phyloP scores from a whole-genome alignment of 92 coral and sea anemone genomes.

The Porites lobata region DNA sequence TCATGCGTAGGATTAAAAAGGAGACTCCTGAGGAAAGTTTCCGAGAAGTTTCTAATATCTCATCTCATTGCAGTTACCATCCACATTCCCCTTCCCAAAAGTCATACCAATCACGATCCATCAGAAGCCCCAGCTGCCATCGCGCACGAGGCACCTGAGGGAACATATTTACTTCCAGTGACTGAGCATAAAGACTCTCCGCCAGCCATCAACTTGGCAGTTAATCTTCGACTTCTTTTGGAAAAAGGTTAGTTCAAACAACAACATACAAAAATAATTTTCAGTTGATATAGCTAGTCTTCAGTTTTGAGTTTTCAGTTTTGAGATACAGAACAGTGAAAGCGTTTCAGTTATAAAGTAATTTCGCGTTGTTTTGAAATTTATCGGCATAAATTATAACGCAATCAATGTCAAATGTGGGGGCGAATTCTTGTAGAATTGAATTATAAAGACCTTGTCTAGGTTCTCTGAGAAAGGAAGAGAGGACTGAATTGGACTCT shows the following conservation, averaged over 20 bases:
- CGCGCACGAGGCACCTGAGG: slow-evolving; percentile 40
- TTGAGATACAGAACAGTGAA: too few species aligned
- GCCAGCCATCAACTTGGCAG: slow-evolving; percentile 31
- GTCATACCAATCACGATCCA: background rate
- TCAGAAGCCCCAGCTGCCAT: slow-evolving; percentile 37
- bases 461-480: too few species aligned
- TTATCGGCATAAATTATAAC: too few species aligned
- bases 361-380: too few species aligned
- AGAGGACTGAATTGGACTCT: too few species aligned
- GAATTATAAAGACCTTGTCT: too few species aligned
- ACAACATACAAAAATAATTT: too few species aligned
- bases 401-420: too few species aligned
- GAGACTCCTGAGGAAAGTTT: background rate
- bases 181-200: slow-evolving; percentile 18
- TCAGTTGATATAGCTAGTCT: too few species aligned
- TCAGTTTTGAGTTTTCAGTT: too few species aligned
- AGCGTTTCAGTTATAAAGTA: too few species aligned
- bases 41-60: background rate
- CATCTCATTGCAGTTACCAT: slow-evolving; percentile 39
- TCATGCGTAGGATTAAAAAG: background rate
- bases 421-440: too few species aligned
- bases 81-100: slow-evolving; percentile 31
- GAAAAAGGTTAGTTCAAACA: slow-evolving; percentile 23
- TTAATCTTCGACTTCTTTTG: slow-evolving; percentile 41
- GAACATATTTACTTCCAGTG: slow-evolving; percentile 45